Evolutionary conservation across 2,888 invertebrate species (phyloP), one percentile per base, ranked within the genome.

Genomic region (Phanerotoma sp.): DNA sequence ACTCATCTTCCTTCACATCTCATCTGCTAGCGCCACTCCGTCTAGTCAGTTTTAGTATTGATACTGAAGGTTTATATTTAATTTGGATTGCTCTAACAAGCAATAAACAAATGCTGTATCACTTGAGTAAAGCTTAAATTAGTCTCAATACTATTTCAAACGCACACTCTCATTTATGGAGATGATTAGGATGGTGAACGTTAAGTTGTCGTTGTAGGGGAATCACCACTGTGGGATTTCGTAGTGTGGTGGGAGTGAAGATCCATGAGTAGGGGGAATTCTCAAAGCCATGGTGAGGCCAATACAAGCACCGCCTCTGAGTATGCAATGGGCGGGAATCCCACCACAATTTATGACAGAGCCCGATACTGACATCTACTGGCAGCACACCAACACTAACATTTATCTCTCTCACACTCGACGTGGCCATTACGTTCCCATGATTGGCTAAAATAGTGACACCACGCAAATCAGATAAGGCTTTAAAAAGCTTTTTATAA

Each of bases 401-500:
- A 28, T 35, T 48, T 41, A 32, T 41, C 40, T 44, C 65, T 60
- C 45, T 46, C 18, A 30, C 62, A 61, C 61, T 61, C 60, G 77
- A 77, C 80, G 82, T 79, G 80, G 82, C 82, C 82, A 82, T 83
- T 82, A 83, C 82, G 78, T 77, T 75, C 70, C 73, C 77, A 79
- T 80, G 79, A 83, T 82, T 83, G 83, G 82, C 78, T 77, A 77
- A 61, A 66, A 69, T 67, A 65, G 66, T 66, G 65, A 65, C 66
- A 77, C 75, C 57, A 70, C 74, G 71, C 68, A 68, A 72, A 74
- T 74, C 75, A 75, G 68, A 61, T 66, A 66, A 73, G 64, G 61
- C 67, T 69, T 70, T 69, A 63, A 70, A 53, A 41, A 41, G 41
- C 37, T 46, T 48, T 45, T 58, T 55, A 53, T 57, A 56, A 61